Conservation (phyloP, 2,888 invertebrate species). For the Coenonympha arcania region DNA sequence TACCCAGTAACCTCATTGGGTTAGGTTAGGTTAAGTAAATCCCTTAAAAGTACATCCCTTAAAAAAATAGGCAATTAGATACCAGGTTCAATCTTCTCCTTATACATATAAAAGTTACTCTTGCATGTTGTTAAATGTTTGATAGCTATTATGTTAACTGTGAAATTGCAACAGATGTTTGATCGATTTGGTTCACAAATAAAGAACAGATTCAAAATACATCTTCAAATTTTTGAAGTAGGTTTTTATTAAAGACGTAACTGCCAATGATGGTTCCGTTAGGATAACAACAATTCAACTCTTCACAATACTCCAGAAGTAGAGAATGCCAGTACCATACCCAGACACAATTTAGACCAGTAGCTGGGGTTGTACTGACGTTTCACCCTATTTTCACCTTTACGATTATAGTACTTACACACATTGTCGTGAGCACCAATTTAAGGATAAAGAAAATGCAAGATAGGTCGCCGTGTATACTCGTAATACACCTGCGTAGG, state of each 20-base stretch:
- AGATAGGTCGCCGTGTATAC: background rate
- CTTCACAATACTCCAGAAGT: conserved; percentile 52
- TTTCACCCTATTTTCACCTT: conserved; percentile 1
- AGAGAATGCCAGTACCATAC: conserved; percentile 23
- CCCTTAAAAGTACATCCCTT: background rate
- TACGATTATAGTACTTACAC: background rate
- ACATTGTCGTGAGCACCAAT: conserved; percentile 7
- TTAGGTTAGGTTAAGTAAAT: conserved; percentile 4
- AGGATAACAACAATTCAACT: conserved; percentile 43
- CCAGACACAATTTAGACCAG: conserved; percentile 22
- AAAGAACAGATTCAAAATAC: too few relatives aligned
- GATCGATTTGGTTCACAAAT: conserved; percentile 1
- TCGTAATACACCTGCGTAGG: conserved; percentile 50
- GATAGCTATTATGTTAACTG: conserved; percentile 10
- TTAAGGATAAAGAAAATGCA: conserved; percentile 1
- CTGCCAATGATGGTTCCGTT: conserved; percentile 42
- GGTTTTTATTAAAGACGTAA: background rate
- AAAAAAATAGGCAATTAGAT: background rate
- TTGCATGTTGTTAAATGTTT: background rate
- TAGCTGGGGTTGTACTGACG: conserved; percentile 1
- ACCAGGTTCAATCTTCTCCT: background rate
- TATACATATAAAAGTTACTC: background rate
- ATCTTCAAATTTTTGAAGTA: background rate
- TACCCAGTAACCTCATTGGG: conserved; percentile 15
- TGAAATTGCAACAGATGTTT: conserved; percentile 15